A percentile compares a stretch with the other conserved stretches of the same genome.
These are phyloP conservation scores for Myzus persicae DNA, from an alignment of 1,140 invertebrate genomes.

Conservation along the genomic window DNA sequence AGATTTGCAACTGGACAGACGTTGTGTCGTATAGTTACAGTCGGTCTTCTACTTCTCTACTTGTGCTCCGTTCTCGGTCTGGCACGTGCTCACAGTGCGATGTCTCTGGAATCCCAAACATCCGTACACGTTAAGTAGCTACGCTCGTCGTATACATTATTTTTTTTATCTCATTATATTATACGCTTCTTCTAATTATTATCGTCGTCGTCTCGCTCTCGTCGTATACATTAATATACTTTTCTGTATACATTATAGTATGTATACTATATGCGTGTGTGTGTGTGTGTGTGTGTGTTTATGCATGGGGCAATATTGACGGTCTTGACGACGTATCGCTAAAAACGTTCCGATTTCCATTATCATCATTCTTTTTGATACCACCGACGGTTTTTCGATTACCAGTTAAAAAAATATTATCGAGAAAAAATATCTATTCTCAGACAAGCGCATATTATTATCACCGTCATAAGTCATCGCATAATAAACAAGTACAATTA, in stretches of 20 bases:
- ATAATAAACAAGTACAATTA: background rate
- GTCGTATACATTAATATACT: slow-evolving; percentile 1
- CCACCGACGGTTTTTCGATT: background rate
- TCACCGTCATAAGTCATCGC: background rate
- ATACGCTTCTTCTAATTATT: slow-evolving; percentile 4
- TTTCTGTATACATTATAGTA: background rate
- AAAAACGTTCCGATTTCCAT: background rate
- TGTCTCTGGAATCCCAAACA: slow-evolving; percentile 32
- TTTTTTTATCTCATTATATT: slow-evolving; percentile 19
- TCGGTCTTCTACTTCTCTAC: background rate
- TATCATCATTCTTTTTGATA: background rate
- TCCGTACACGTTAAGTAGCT: slow-evolving; percentile 1
- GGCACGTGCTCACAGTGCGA: slow-evolving; percentile 18
- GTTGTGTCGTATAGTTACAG: background rate
- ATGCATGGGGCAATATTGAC: background rate
- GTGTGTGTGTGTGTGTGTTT: background rate
- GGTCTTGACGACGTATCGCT: background rate
- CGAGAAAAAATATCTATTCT: background rate
- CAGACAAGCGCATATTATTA: background rate
- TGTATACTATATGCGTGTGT: background rate
- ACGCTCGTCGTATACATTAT: slow-evolving; percentile 18
- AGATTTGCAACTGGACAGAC: background rate
- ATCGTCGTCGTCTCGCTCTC: background rate
- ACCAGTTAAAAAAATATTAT: background rate
- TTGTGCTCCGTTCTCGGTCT: background rate